Percentiles rank a stretch among this genome's conserved stretches.
Conservation (phyloP, 2,888 invertebrate genomes). For the Drosophila seclusa region DNA sequence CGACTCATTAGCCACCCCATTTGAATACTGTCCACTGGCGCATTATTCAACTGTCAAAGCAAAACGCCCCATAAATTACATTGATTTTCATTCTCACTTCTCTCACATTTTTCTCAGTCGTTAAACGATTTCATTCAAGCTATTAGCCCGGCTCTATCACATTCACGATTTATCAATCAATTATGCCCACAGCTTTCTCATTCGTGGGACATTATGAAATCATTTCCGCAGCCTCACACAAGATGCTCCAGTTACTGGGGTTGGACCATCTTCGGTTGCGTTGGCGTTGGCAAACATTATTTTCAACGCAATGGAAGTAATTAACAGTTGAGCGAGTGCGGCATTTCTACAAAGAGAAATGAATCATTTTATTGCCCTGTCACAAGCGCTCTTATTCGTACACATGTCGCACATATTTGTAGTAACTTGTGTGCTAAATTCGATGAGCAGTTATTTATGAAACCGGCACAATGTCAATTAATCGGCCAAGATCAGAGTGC, state of each 20-base stretch:
- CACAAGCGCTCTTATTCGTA: slow-evolving; percentile 21
- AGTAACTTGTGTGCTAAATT: slow-evolving; percentile 50
- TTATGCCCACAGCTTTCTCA: slow-evolving; percentile 36
- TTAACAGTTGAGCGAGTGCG: slow-evolving; percentile 45
- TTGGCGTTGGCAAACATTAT: slow-evolving; percentile 35
- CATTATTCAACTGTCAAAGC: slow-evolving; percentile 42
- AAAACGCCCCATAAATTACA: slow-evolving; percentile 17
- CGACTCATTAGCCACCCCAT: slow-evolving; percentile 46
- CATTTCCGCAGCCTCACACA: slow-evolving; percentile 38
- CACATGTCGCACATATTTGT: slow-evolving; percentile 14
- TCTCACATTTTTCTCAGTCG: slow-evolving; percentile 35
- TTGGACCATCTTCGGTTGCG: slow-evolving; percentile 29
- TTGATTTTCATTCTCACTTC: slow-evolving; percentile 7
- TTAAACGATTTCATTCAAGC: slow-evolving; percentile 51
- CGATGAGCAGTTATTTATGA: slow-evolving; percentile 65
- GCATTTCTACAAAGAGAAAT: slow-evolving; percentile 47
- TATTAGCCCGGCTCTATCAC: slow-evolving; percentile 37
- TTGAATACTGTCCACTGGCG: slow-evolving; percentile 32
- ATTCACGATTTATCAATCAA: slow-evolving; percentile 38
- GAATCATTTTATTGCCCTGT: slow-evolving; percentile 41
- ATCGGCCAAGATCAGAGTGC: slow-evolving; percentile 46
- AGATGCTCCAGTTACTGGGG: neutral
- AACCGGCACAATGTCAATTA: slow-evolving; percentile 74
- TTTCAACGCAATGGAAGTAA: slow-evolving; percentile 26
- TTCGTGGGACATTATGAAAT: slow-evolving; percentile 43